Conservation (phyloP, 1,140 invertebrate species). For the Lithobius niger region DNA sequence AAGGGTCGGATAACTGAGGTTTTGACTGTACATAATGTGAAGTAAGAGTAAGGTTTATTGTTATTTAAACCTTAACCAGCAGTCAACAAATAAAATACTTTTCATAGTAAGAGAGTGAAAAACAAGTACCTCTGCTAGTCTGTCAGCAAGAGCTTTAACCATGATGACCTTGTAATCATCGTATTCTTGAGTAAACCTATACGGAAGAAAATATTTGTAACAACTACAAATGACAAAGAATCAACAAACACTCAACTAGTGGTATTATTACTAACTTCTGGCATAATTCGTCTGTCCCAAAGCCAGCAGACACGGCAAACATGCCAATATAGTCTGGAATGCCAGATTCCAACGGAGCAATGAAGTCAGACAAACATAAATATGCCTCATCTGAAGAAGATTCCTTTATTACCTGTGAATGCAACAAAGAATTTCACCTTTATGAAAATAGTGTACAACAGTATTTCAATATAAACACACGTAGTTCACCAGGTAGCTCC, state of each 20-base stretch:
- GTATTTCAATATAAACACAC: conserved; percentile 2
- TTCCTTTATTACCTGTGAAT: conserved; percentile 40
- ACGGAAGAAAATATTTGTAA: conserved; percentile 4
- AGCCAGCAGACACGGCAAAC: conserved; percentile 44
- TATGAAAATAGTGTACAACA: conserved; percentile 19
- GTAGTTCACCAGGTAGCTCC: too few species aligned
- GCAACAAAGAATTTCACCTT: too few species aligned
- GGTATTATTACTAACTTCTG: conserved; percentile 28
- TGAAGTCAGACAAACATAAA: conserved; percentile 44
- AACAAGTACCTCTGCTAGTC: conserved; percentile 42
- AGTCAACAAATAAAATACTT: too few species aligned
- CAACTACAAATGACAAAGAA: neutral
- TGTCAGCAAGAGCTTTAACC: conserved; percentile 46
- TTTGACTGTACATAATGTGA: too few species aligned
- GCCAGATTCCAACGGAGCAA: conserved; percentile 38
- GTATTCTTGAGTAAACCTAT: conserved; percentile 33
- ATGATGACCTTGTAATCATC: conserved; percentile 48
- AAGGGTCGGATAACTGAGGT: too few species aligned
- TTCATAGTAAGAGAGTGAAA: conserved; percentile 17
- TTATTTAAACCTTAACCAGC: too few species aligned
- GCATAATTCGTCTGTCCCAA: conserved; percentile 38
- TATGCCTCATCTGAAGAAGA: conserved; percentile 31
- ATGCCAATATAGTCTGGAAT: conserved; percentile 42
- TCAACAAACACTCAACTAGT: neutral
- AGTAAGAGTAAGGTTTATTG: too few species aligned